Conservation (phyloP, 2,113 vertebrate species). For the Rissa tridactyla region DNA sequence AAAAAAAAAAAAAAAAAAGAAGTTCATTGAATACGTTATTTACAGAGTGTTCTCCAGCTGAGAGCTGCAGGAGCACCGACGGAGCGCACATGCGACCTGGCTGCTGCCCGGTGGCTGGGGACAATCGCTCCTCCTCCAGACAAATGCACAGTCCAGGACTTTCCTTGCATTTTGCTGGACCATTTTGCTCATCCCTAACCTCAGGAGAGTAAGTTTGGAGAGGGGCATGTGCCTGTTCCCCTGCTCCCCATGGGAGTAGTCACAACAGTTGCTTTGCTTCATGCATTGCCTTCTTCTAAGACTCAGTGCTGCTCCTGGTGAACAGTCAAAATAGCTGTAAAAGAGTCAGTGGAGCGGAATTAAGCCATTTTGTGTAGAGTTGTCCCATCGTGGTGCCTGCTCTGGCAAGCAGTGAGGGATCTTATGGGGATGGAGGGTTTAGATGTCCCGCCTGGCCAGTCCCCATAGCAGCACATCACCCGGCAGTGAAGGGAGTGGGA, state of each 20-base stretch:
- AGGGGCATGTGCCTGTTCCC: accelerated
- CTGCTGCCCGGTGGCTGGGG: neutral
- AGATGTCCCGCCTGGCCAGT: neutral
- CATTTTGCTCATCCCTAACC: neutral
- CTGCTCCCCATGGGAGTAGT: neutral
- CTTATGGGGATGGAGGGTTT: neutral
- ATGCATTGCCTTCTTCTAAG: neutral
- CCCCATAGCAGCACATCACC: neutral
- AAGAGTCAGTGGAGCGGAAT: neutral
- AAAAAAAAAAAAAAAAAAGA: neutral
- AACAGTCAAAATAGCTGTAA: neutral
- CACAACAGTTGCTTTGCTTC: neutral
- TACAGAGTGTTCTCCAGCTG: neutral
- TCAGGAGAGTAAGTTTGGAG: neutral
- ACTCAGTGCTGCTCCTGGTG: neutral
- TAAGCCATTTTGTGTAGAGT: neutral
- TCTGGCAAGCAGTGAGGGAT: neutral
- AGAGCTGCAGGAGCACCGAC: accelerated
- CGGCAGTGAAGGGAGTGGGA: neutral
- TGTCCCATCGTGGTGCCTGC: neutral
- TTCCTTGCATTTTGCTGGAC: neutral
- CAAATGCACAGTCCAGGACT: neutral
- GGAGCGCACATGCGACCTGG: accelerated
- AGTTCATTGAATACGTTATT: conserved; percentile 1
- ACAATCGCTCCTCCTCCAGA: neutral